Evolutionary conservation across 2,888 invertebrate genomes (phyloP), one percentile per base, ranked within the genome.

Genomic region (Scelioninae gen. 2): DNA sequence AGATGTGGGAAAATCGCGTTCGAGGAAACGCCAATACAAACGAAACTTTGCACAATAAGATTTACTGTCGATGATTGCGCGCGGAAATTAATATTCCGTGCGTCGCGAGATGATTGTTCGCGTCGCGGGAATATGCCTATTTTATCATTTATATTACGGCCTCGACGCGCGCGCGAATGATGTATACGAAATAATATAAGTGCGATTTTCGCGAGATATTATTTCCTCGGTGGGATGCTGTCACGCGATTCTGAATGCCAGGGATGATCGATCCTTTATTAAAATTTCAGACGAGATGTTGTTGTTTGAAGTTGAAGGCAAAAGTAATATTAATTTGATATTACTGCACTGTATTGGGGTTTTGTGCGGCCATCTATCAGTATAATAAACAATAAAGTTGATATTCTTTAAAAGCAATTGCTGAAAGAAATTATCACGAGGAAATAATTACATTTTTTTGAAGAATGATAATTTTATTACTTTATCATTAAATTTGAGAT

Each of bases 81-180:
- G 70, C 65, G 74, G 70, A 70, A 74, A 74, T 74, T 74, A 74
- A 74, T 71, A 74, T 74, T 67, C 70, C 16, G 46, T 33, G 57
- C 64, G 64, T 35, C 63, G 43, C 45, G 48, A 25, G 48, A 28
- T 39, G 65, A 41, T 60, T 72, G 72, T 67, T 67, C 15, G 48
- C 16, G 33, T 18, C 18, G n/a, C 28, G 33, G 28, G 52, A 64
- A 63, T 35, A 37, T 37, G 52, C 52, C 37, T 52, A 19, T 57
- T 70, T 71, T 64, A 64, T 71, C 71, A 71, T 71, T 71, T 58
- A 52, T 45, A 64, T 64, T 64, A 64, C 39, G 58, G 25, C 37
- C 22, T 58, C 31, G 35, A 15, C 37, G 50, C n/a, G 41, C 50
- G 52, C 67, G 48, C 67, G 48, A 41, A 45, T 41, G 45, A 53